Conservation (phyloP, 2,888 invertebrate species). For the Amblyteles armatorius region DNA sequence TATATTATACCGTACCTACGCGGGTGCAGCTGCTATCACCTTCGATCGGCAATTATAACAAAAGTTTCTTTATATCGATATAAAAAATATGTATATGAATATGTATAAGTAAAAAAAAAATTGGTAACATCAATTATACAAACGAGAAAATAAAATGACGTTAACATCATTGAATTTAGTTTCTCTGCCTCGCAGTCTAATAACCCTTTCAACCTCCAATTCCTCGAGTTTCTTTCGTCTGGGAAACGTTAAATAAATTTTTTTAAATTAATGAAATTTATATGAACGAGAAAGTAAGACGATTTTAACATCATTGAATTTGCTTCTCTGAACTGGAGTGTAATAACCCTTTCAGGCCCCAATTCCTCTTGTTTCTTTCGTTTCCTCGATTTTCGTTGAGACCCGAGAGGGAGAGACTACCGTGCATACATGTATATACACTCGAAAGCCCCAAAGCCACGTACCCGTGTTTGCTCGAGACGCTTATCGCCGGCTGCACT, state of each 20-base stretch:
- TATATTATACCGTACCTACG: constrained; percentile 12
- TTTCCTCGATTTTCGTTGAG: constrained; percentile 40
- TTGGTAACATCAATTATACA: too few relatives aligned
- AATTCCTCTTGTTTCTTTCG: constrained; percentile 50
- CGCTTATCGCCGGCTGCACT: constrained; percentile 80
- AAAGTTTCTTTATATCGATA: background rate
- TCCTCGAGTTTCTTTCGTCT: constrained; percentile 54
- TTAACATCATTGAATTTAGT: too few relatives aligned
- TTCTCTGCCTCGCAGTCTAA: background rate
- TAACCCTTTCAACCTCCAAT: background rate
- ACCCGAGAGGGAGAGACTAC: background rate
- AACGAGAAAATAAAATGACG: too few relatives aligned
- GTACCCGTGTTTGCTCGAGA: constrained; percentile 65
- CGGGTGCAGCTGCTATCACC: constrained; percentile 19
- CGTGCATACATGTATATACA: background rate
- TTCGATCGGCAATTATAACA: constrained; percentile 17
- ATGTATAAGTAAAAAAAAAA: background rate
- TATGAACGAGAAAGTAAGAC: too few relatives aligned
- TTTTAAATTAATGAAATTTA: too few relatives aligned
- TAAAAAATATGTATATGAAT: background rate
- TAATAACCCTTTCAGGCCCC: background rate
- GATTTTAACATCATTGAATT: too few relatives aligned
- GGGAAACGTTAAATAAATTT: background rate
- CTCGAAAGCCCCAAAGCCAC: constrained; percentile 55
- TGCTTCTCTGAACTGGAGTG: too few relatives aligned